A percentile compares a stretch with the other conserved stretches of the same genome.
Evolutionary conservation across 1,140 invertebrate species (phyloP).

Genomic region (Drosophila neocordata): DNA sequence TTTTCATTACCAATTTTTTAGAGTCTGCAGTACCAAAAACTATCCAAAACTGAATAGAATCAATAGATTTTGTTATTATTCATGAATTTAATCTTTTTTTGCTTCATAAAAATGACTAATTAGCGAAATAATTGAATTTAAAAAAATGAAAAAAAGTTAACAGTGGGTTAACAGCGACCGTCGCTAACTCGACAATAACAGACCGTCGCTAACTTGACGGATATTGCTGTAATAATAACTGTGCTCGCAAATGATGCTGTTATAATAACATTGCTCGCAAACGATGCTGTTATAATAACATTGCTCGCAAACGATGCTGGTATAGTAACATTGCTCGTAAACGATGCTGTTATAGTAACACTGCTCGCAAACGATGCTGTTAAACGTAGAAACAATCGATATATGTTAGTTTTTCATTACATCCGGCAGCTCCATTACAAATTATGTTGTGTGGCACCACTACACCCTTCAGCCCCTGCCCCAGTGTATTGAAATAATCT

Average conservation of each 20-base stretch:
- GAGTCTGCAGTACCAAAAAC: too few relatives aligned
- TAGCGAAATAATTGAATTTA: too few relatives aligned
- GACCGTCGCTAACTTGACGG: too few relatives aligned
- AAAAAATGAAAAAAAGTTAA: too few relatives aligned
- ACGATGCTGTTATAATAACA: not conserved
- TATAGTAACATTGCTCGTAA: not conserved
- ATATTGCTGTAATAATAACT: not conserved
- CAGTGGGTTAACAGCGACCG: too few relatives aligned
- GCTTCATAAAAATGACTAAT: too few relatives aligned
- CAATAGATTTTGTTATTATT: too few relatives aligned
- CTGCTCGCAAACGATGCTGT: not conserved
- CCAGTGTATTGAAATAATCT: constrained; percentile 12
- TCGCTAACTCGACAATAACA: too few relatives aligned
- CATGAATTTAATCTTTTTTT: too few relatives aligned
- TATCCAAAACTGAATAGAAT: too few relatives aligned
- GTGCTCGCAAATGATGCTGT: not conserved
- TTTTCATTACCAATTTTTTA: too few relatives aligned
- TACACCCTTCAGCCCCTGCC: constrained; percentile 7
- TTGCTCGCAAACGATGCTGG: not conserved
- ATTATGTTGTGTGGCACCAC: not conserved
- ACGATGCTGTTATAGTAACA: not conserved
- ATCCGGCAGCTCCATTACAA: not conserved
- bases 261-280: not conserved
- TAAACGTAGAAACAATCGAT: not conserved
- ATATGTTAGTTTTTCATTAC: too few relatives aligned